A percentile compares a stretch with the other conserved stretches of the same genome.
Evolutionary conservation across 2,113 vertebrate genomes (phyloP).

Genomic region (Chaetops frenatus): DNA sequence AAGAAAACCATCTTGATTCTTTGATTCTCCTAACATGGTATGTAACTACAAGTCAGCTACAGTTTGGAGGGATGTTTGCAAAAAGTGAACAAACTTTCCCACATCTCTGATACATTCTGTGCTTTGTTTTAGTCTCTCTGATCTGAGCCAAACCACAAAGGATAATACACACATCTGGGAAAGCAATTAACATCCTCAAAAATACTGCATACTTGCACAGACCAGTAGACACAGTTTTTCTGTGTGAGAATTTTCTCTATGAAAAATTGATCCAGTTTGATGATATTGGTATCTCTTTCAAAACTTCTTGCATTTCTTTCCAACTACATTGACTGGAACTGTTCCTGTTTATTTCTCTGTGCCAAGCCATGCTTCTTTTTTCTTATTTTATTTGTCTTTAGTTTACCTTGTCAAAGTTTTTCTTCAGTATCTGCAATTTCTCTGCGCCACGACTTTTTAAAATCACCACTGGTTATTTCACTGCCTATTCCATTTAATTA

Average conservation of each 20-base stretch:
- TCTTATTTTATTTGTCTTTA: not conserved
- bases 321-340: not conserved
- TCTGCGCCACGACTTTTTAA: not conserved
- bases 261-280: not conserved
- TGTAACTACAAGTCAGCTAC: not conserved
- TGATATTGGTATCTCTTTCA: not conserved
- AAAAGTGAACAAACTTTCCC: constrained; percentile 34
- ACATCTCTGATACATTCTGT: not conserved
- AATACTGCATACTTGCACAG: not conserved
- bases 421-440: not conserved
- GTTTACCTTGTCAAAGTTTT: not conserved
- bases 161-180: constrained; percentile 26
- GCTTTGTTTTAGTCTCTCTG: not conserved
- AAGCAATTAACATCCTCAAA: constrained; percentile 23
- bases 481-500: not conserved
- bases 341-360: not conserved
- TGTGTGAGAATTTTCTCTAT: not conserved
- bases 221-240: not conserved
- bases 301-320: not conserved
- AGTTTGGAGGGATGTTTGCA: not conserved
- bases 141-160: constrained; percentile 52
- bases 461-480: not conserved
- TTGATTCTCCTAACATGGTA: not conserved
- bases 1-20: not conserved
- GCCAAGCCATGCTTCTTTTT: not conserved